phyloP scores from a whole-genome alignment of 2,113 vertebrate species.

The Myxocyprinus asiaticus region DNA sequence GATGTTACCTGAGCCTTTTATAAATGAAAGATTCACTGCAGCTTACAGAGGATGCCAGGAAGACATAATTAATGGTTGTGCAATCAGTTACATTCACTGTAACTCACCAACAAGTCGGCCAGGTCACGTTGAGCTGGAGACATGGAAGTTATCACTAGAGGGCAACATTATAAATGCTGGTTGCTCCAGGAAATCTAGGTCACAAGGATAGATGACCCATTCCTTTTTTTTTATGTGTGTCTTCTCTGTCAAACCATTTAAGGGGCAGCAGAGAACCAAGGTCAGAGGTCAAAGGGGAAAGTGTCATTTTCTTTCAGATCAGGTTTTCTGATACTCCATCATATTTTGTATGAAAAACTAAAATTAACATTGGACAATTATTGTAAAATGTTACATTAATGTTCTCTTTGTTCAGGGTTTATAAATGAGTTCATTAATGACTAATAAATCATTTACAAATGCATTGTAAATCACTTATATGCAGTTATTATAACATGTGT shows the following conservation, averaged over 20 bases:
- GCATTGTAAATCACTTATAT: no score
- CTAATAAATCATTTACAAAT: no score
- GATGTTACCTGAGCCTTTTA: constrained; percentile 6
- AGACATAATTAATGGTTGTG: constrained; percentile 25
- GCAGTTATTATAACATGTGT: no score
- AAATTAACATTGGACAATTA: no score
- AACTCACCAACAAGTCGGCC: neutral
- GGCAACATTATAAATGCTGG: neutral
- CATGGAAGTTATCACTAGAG: constrained; percentile 8
- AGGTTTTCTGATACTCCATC: no score
- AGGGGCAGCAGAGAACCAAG: neutral
- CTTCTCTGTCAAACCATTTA: neutral
- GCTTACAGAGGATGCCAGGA: neutral
- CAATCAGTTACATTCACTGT: constrained; percentile 28
- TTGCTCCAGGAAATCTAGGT: constrained; percentile 28
- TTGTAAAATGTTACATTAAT: no score
- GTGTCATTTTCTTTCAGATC: no score
- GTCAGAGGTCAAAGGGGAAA: no score
- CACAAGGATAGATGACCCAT: constrained; percentile 43
- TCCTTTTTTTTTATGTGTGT: neutral
- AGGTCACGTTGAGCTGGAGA: constrained; percentile 5
- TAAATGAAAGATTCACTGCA: neutral
- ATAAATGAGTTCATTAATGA: no score
- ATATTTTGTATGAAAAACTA: no score
- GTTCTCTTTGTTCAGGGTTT: no score